Conservation (phyloP, 2,113 vertebrate genomes). For the Lophotis ruficrista region DNA sequence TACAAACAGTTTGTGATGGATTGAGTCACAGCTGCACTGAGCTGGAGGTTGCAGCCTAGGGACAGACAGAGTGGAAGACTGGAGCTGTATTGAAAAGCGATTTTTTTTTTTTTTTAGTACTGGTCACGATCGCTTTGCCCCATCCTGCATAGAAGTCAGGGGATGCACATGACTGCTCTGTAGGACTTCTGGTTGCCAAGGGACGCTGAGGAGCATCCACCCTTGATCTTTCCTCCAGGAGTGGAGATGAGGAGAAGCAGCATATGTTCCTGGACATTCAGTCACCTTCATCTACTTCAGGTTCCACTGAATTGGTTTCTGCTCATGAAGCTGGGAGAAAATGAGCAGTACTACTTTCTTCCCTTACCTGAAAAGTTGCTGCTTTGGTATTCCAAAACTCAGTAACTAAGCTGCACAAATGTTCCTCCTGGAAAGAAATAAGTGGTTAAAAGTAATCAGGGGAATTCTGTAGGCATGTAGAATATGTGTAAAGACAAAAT, state of each 20-base stretch:
- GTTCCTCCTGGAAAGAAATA: background rate
- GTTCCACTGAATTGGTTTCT: background rate
- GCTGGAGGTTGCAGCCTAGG: background rate
- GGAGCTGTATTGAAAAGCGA: background rate
- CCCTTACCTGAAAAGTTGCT: background rate
- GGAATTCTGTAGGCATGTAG: background rate
- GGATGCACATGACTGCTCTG: background rate
- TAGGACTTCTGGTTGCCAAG: background rate
- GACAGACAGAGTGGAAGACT: background rate
- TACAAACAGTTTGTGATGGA: background rate
- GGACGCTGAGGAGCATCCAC: background rate
- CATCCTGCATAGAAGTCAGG: background rate
- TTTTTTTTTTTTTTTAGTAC: background rate
- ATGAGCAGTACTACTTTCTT: background rate
- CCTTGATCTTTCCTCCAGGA: background rate
- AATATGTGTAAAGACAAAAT: background rate
- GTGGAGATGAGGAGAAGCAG: background rate
- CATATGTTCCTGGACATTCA: background rate
- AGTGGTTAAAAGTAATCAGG: background rate
- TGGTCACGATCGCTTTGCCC: background rate
- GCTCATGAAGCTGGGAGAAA: background rate
- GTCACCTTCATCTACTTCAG: background rate
- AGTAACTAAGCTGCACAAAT: accelerated
- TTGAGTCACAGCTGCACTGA: background rate
- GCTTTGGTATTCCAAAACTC: background rate